A percentile compares a stretch with the other conserved stretches of the same genome.
phyloP scores from a whole-genome alignment of 1,140 invertebrate species.

The Drosophila nigrodunni region DNA sequence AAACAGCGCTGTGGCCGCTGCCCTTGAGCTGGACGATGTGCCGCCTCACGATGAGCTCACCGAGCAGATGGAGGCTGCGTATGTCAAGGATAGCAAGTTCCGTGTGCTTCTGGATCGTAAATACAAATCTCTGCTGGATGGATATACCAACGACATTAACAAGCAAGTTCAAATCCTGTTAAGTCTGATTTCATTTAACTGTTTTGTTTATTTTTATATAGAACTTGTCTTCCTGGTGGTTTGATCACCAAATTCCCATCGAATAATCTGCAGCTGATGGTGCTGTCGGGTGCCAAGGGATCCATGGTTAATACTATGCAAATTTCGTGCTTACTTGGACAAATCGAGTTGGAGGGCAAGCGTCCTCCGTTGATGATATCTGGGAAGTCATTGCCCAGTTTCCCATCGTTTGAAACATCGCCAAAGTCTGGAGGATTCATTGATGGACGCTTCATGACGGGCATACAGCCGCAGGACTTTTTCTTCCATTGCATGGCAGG shows the following conservation, averaged over 20 bases:
- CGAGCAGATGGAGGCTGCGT: slow-evolving; percentile 89
- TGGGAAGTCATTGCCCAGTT: slow-evolving; percentile 95
- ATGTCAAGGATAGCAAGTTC: slow-evolving; percentile 91
- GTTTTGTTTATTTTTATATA: slow-evolving; percentile 20
- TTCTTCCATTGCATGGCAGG: slow-evolving; percentile 99
- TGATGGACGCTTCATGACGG: slow-evolving; percentile 97
- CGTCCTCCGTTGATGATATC: slow-evolving; percentile 97
- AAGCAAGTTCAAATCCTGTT: slow-evolving; percentile 85
- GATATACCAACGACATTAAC: slow-evolving; percentile 96
- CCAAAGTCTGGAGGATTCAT: slow-evolving; percentile 98
- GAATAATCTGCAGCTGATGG: slow-evolving; percentile 99
- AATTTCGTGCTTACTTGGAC: slow-evolving; percentile 97
- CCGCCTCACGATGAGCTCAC: slow-evolving; percentile 86
- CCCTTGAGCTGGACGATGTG: slow-evolving; percentile 88
- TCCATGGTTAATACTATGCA: slow-evolving; percentile 98
- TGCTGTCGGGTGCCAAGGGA: slow-evolving; percentile 99
- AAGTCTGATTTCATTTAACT: background rate
- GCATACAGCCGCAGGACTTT: slow-evolving; percentile 98
- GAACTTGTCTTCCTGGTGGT: slow-evolving; percentile 91
- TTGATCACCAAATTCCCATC: slow-evolving; percentile 94
- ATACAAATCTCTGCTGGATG: slow-evolving; percentile 93
- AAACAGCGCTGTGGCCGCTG: slow-evolving; percentile 87
- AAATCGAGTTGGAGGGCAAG: slow-evolving; percentile 99
- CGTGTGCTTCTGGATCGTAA: slow-evolving; percentile 92
- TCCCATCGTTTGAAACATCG: slow-evolving; percentile 94